phyloP scores from a whole-genome alignment of 2,888 invertebrate genomes.

The Hermaeophaga mercurialis region DNA sequence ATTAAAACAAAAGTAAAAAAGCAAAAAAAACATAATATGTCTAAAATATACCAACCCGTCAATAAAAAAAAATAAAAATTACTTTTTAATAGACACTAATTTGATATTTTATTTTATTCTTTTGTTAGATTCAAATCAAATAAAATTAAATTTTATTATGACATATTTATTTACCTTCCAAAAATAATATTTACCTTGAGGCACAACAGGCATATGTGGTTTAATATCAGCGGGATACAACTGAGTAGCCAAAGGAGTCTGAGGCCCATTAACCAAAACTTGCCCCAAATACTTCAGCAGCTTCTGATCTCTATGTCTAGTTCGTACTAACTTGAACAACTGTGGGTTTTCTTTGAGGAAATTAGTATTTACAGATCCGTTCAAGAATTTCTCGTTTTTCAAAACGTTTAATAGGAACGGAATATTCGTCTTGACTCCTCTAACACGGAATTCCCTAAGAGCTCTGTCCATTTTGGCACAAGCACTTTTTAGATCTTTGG shows the following conservation, averaged over 20 bases:
- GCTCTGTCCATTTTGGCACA: constrained; percentile 97
- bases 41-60: too few species aligned
- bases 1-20: too few species aligned
- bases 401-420: constrained; percentile 97
- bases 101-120: too few species aligned
- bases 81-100: too few species aligned
- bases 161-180: too few species aligned
- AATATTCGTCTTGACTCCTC: constrained; percentile 99
- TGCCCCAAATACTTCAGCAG: constrained; percentile 90
- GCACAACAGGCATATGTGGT: constrained; percentile 83
- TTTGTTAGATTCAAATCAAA: too few species aligned
- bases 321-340: constrained; percentile 85
- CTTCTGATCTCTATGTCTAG: constrained; percentile 95
- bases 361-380: constrained; percentile 95
- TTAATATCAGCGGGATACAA: constrained; percentile 84
- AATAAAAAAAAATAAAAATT: too few species aligned
- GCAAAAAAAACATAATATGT: too few species aligned
- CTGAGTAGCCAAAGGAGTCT: constrained; percentile 89
- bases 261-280: constrained; percentile 94
- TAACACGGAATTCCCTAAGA: constrained; percentile 93
- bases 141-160: too few species aligned
- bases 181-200: constrained; percentile 63
- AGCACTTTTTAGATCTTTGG: constrained; percentile 85
- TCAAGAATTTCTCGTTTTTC: constrained; percentile 94
- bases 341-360: constrained; percentile 99